A percentile compares a stretch with the other conserved stretches of the same genome.
phyloP scores from a whole-genome alignment of 2,888 invertebrate species.

The Trimorus sp. region DNA sequence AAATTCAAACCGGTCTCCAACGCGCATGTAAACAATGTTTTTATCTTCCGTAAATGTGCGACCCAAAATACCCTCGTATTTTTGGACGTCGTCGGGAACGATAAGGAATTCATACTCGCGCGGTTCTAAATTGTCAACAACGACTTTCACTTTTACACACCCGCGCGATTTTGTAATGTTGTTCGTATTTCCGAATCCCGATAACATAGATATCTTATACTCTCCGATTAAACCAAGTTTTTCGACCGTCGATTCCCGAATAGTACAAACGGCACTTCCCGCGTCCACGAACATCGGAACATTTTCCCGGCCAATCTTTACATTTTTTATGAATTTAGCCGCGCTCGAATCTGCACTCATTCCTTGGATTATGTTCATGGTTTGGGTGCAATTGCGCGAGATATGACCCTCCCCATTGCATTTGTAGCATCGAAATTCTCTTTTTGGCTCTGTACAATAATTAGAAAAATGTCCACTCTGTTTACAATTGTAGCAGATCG shows the following conservation, averaged over 20 bases:
- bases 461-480: too few relatives aligned
- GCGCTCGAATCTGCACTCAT: not conserved
- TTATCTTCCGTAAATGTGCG: not conserved
- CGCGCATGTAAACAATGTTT: not conserved
- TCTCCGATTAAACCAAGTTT: constrained; percentile 16
- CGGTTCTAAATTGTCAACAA: not conserved
- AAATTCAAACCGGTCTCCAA: not conserved
- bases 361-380: too few relatives aligned
- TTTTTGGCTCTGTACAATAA: too few relatives aligned
- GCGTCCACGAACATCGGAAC: not conserved
- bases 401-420: too few relatives aligned
- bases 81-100: constrained; percentile 3
- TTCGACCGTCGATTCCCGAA: not conserved
- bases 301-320: not conserved
- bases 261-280: constrained; percentile 14
- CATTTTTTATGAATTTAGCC: constrained; percentile 7
- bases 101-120: not conserved
- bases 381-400: too few relatives aligned
- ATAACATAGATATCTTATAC: not conserved
- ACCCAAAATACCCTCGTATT: not conserved
- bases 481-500: too few relatives aligned
- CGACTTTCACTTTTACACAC: constrained; percentile 2
- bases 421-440: too few relatives aligned
- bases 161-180: constrained; percentile 28
- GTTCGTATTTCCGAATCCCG: constrained; percentile 40